phyloP scores from a whole-genome alignment of 2,113 vertebrate species.

The Hucho hucho region DNA sequence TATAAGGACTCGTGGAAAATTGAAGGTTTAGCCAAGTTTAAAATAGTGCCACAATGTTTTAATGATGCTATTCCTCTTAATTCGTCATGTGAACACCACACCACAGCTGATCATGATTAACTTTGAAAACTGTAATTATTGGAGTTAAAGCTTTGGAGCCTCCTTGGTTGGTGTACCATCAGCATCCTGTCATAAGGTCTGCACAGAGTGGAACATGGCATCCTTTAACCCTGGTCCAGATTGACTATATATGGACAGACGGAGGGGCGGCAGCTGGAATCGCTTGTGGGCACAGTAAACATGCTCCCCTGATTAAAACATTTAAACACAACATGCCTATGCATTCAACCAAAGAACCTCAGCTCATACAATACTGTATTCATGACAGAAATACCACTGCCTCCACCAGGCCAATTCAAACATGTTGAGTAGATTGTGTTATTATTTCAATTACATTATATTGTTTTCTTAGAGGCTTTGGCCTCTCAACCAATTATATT shows the following conservation, averaged over 20 bases:
- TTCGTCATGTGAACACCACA: no score
- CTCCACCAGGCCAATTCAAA: constrained; percentile 15
- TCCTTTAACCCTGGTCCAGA: not conserved
- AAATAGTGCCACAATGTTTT: not conserved
- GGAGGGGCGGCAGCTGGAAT: constrained; percentile 37
- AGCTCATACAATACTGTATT: constrained; percentile 10
- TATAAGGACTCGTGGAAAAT: no score
- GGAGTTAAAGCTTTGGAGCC: no score
- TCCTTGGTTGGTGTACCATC: no score
- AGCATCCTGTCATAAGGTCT: not conserved
- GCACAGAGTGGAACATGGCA: not conserved
- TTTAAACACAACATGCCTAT: constrained; percentile 36
- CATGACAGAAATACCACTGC: constrained; percentile 26
- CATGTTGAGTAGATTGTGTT: constrained; percentile 23
- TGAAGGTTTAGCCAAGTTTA: not conserved
- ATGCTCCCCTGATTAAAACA: constrained; percentile 26
- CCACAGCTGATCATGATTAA: no score
- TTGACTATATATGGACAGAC: no score
- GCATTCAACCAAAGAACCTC: constrained; percentile 34
- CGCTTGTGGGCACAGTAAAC: constrained; percentile 16
- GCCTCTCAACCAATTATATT: constrained; percentile 10
- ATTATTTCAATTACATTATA: constrained; percentile 20
- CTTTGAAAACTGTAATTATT: no score
- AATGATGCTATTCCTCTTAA: not conserved
- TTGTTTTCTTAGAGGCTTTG: constrained; percentile 1